Conservation (phyloP, 2,797 vertebrate species). For the Diplodus puntazzo region DNA sequence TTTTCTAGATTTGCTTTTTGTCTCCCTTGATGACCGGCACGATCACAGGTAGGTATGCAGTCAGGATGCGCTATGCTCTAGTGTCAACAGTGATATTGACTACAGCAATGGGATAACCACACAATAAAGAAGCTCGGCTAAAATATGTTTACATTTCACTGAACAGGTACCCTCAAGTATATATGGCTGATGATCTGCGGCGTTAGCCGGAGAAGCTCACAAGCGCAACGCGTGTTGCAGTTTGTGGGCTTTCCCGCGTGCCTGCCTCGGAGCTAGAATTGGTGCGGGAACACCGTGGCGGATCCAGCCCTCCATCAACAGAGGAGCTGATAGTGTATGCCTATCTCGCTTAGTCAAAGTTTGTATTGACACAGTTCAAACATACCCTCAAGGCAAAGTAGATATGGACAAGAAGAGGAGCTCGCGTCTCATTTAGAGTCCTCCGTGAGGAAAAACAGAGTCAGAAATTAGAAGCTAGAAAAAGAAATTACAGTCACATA, state of each 20-base stretch:
- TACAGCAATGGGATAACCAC: conserved; percentile 59
- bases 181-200: conserved; percentile 53
- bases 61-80: conserved; percentile 61
- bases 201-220: conserved; percentile 50
- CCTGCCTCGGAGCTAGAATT: conserved; percentile 34
- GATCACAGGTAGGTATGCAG: conserved; percentile 61
- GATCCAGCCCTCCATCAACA: conserved; percentile 50
- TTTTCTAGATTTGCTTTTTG: conserved; percentile 40
- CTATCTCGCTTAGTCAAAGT: conserved; percentile 61
- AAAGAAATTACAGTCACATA: conserved; percentile 78
- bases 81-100: conserved; percentile 68
- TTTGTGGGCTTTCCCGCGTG: conserved; percentile 49
- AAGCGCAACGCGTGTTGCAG: conserved; percentile 44
- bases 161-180: conserved; percentile 43
- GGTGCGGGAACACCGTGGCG: conserved; percentile 16
- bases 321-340: conserved; percentile 49
- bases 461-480: conserved; percentile 71
- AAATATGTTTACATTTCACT: conserved; percentile 70
- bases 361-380: conserved; percentile 72
- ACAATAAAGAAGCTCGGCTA: conserved; percentile 57
- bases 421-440: conserved; percentile 71
- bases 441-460: conserved; percentile 68
- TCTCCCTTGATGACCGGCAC: conserved; percentile 51
- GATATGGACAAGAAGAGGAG: conserved; percentile 64
- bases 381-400: conserved; percentile 78